Evolutionary conservation across 1,140 invertebrate species (phyloP).

Genomic region (Chelonus insularis): DNA sequence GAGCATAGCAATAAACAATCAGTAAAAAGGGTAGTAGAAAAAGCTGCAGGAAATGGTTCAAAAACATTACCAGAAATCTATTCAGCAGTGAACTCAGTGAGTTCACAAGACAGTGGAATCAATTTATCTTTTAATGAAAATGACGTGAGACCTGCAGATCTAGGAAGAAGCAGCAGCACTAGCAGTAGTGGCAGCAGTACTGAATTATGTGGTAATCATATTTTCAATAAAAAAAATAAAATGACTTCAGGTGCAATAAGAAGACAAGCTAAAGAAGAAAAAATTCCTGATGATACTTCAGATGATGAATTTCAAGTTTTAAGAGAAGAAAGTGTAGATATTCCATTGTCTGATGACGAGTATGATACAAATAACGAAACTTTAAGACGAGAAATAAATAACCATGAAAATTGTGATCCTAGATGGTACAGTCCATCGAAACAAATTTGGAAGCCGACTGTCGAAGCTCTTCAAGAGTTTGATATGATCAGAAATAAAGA

Average conservation of each 20-base stretch:
- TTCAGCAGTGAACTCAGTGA: conserved; percentile 68
- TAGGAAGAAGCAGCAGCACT: conserved; percentile 40
- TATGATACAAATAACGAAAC: background rate
- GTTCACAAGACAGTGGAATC: conserved; percentile 77
- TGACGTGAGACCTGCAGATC: conserved; percentile 56
- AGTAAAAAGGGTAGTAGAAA: conserved; percentile 30
- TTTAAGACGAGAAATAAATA: background rate
- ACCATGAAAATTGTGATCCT: conserved; percentile 18
- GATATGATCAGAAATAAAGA: conserved; percentile 86
- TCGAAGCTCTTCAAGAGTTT: conserved; percentile 82
- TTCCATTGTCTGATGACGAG: conserved; percentile 29
- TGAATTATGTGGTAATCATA: conserved; percentile 42
- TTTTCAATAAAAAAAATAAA: conserved; percentile 34
- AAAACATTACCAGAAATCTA: conserved; percentile 62
- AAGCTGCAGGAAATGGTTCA: conserved; percentile 30
- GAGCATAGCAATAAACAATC: conserved; percentile 45
- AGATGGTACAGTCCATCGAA: conserved; percentile 80
- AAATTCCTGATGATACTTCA: conserved; percentile 45
- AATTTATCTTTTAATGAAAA: conserved; percentile 73
- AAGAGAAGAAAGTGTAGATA: conserved; percentile 33
- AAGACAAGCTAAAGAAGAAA: conserved; percentile 29
- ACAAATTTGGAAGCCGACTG: conserved; percentile 77
- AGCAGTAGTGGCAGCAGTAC: conserved; percentile 49
- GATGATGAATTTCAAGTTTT: conserved; percentile 50
- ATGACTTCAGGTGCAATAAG: conserved; percentile 28